phyloP scores from a whole-genome alignment of 2,888 invertebrate species.

The Dromius quadrimaculatus region DNA sequence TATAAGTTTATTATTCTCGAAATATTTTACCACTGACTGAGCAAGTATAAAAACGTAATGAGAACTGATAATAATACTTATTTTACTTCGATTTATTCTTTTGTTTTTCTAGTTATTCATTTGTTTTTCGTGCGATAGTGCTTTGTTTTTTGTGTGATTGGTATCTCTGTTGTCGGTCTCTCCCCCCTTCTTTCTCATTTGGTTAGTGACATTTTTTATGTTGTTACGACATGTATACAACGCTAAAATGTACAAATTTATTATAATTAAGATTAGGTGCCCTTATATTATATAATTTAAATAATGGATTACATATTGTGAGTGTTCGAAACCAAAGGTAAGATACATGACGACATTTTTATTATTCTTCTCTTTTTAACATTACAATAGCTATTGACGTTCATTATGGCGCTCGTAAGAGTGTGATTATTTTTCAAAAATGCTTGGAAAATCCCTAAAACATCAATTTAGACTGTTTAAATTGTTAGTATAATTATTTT shows the following conservation, averaged over 20 bases:
- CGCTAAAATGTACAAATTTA: conserved; percentile 66
- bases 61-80: background rate
- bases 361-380: conserved; percentile 44
- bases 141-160: conserved; percentile 5
- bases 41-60: background rate
- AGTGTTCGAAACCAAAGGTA: conserved; percentile 50
- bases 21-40: background rate
- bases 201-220: conserved; percentile 67
- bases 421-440: conserved; percentile 50
- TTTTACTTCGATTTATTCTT: background rate
- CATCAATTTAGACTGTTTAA: conserved; percentile 8
- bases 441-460: conserved; percentile 30
- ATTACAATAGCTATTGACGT: conserved; percentile 52
- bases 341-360: conserved; percentile 32
- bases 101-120: no score
- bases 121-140: background rate
- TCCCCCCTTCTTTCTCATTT: conserved; percentile 61
- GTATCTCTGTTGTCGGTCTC: conserved; percentile 57
- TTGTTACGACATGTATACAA: conserved; percentile 69
- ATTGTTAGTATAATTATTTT: conserved; percentile 5
- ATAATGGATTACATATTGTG: conserved; percentile 48
- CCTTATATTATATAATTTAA: conserved; percentile 51
- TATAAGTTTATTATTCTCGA: background rate
- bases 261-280: conserved; percentile 59
- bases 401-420: conserved; percentile 52